phyloP scores from a whole-genome alignment of 2,797 vertebrate species.

The Eremophila alpestris region DNA sequence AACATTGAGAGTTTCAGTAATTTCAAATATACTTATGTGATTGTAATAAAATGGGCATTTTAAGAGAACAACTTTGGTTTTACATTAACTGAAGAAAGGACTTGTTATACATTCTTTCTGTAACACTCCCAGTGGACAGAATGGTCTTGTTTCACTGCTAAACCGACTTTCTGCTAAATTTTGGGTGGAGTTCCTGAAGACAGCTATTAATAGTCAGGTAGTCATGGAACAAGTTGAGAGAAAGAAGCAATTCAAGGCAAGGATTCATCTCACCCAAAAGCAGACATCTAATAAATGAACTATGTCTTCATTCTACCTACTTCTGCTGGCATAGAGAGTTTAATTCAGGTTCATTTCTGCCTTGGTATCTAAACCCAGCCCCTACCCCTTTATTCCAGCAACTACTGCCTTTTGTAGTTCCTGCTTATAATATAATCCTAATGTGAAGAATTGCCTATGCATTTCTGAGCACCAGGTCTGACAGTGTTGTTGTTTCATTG shows the following conservation, averaged over 20 bases:
- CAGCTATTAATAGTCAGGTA: neutral
- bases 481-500: neutral
- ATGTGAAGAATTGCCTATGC: neutral
- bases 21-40: neutral
- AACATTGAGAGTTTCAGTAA: neutral
- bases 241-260: neutral
- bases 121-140: neutral
- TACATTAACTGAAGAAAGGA: neutral
- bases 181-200: neutral
- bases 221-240: fast-evolving
- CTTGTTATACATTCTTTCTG: neutral
- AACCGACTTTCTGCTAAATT: neutral
- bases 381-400: neutral
- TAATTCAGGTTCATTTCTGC: neutral
- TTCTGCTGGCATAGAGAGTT: neutral
- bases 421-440: neutral
- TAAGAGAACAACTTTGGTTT: neutral
- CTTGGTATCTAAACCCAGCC: neutral
- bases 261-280: neutral
- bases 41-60: neutral
- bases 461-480: neutral
- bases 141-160: neutral
- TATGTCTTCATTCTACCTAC: neutral
- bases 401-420: neutral
- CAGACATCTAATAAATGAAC: neutral